Percentiles rank a stretch among this genome's conserved stretches.
These are phyloP conservation scores for Telmatherina bonti DNA, from an alignment of 2,797 vertebrate genomes.

Conservation along the genomic window DNA sequence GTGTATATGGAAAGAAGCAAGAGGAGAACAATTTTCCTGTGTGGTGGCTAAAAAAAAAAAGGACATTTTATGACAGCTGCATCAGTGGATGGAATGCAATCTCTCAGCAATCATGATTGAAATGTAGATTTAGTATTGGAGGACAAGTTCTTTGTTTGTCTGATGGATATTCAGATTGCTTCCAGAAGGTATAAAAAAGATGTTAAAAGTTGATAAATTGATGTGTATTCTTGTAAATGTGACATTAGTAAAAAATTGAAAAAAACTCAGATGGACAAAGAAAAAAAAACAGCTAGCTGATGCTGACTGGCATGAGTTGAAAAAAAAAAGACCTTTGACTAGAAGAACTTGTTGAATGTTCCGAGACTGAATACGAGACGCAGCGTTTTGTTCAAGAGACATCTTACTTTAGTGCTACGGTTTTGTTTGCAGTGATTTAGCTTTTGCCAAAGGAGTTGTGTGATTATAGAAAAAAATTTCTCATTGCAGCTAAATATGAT, in stretches of 20 bases:
- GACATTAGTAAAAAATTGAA: constrained; percentile 35
- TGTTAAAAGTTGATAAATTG: constrained; percentile 8
- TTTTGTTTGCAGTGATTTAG: no score
- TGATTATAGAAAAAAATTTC: no score
- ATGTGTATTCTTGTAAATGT: constrained; percentile 26
- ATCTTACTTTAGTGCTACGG: no score
- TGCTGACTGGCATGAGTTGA: constrained; percentile 9
- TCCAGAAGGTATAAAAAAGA: constrained; percentile 25
- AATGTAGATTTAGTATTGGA: constrained; percentile 56
- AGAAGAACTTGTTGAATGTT: constrained; percentile 18
- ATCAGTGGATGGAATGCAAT: constrained; percentile 54
- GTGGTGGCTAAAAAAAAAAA: constrained; percentile 16
- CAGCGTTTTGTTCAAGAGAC: no score
- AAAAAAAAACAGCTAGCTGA: constrained; percentile 7
- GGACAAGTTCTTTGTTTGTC: constrained; percentile 43
- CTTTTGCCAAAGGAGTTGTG: background rate
- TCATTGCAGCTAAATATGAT: no score
- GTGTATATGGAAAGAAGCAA: constrained; percentile 16
- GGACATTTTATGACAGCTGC: constrained; percentile 26
- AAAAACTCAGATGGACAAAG: background rate
- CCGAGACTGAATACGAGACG: no score
- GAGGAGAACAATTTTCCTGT: constrained; percentile 47
- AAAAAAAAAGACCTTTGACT: constrained; percentile 10
- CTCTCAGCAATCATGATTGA: constrained; percentile 47
- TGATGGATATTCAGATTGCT: constrained; percentile 27